Conservation (phyloP, 1,140 invertebrate genomes). For the Bombus confusus region DNA sequence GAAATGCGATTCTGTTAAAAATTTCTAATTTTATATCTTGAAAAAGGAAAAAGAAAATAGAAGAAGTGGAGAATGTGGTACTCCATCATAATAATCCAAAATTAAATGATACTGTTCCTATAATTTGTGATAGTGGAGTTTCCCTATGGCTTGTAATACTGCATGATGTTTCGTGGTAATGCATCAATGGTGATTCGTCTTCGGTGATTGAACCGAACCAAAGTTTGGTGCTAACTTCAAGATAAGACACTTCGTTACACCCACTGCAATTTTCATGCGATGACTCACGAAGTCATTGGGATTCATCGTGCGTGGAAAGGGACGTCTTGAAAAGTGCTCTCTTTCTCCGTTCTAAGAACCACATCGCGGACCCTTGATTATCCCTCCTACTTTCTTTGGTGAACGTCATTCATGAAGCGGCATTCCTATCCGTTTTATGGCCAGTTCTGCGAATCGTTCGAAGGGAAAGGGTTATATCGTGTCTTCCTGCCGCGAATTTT, state of each 20-base stretch:
- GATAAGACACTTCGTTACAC: background rate
- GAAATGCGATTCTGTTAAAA: background rate
- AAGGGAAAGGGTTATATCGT: background rate
- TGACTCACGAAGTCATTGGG: constrained; percentile 32
- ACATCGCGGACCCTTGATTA: constrained; percentile 19
- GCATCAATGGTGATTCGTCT: background rate
- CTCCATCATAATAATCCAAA: too few species aligned
- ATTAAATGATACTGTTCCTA: too few species aligned
- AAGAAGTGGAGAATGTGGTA: background rate
- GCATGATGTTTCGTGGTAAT: background rate
- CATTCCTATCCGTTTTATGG: constrained; percentile 33
- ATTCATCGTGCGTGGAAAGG: constrained; percentile 6
- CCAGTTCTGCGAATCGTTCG: constrained; percentile 4
- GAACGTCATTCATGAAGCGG: constrained; percentile 29
- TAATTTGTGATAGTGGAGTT: too few species aligned
- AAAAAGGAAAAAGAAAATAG: background rate
- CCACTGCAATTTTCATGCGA: background rate
- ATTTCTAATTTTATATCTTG: background rate
- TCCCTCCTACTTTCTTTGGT: constrained; percentile 8
- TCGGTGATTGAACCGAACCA: background rate
- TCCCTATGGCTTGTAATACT: too few species aligned
- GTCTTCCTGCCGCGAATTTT: background rate
- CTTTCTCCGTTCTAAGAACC: constrained; percentile 25
- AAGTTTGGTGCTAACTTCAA: background rate
- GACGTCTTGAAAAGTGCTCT: constrained; percentile 22